These are phyloP conservation scores for Sialis fuliginosa DNA, from an alignment of 2,888 invertebrate genomes.

Conservation along the genomic window DNA sequence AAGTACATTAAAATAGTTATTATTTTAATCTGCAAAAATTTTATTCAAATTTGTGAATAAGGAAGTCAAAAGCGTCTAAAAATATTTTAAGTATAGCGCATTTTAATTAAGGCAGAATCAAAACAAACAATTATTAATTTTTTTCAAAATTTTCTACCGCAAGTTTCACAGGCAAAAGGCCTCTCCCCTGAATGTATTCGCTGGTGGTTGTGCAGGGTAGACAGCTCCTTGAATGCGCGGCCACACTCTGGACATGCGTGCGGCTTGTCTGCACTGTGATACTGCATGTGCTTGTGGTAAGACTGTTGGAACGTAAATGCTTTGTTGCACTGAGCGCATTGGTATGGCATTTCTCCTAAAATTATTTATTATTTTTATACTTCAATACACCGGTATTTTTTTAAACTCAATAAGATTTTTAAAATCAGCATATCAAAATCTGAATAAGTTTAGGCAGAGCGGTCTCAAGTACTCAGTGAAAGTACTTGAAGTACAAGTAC, in stretches of 20 bases:
- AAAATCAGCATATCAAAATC: too few relatives aligned
- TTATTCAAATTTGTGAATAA: too few relatives aligned
- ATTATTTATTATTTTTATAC: slow-evolving; percentile 11
- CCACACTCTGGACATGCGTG: slow-evolving; percentile 57
- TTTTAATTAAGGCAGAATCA: too few relatives aligned
- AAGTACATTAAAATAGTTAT: not conserved
- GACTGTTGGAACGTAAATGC: slow-evolving; percentile 83
- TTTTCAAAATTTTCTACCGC: slow-evolving; percentile 37
- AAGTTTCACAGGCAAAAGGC: slow-evolving; percentile 73
- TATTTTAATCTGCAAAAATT: too few relatives aligned
- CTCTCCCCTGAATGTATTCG: slow-evolving; percentile 73
- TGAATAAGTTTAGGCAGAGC: too few relatives aligned
- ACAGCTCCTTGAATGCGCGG: slow-evolving; percentile 69
- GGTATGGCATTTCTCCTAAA: slow-evolving; percentile 75
- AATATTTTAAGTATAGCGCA: too few relatives aligned
- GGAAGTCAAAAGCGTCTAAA: too few relatives aligned
- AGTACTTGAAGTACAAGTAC: too few relatives aligned
- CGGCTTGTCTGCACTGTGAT: slow-evolving; percentile 75
- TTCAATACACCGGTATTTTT: not conserved
- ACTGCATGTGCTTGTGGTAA: slow-evolving; percentile 73
- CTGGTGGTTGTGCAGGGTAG: slow-evolving; percentile 73
- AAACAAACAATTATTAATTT: not conserved
- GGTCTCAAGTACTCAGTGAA: too few relatives aligned
- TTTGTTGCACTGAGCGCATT: slow-evolving; percentile 63
- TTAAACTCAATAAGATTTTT: too few relatives aligned